Evolutionary conservation across 1,140 invertebrate genomes (phyloP).

Genomic region (Brachionus plicatilis): DNA sequence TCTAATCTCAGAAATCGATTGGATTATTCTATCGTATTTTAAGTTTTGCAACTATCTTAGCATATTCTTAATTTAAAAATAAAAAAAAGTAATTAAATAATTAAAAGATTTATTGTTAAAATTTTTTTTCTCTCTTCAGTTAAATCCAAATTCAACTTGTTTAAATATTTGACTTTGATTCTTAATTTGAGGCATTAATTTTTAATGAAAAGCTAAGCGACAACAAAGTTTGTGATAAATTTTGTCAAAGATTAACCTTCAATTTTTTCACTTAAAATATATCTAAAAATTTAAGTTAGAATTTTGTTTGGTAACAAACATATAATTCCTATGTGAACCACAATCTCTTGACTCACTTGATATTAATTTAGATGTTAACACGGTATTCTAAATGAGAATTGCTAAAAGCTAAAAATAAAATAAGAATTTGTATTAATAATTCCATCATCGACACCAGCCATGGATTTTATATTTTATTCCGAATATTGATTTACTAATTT

Average conservation of each 20-base stretch:
- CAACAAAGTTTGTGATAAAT: background rate
- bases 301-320: background rate
- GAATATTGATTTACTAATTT: background rate
- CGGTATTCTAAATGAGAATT: background rate
- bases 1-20: background rate
- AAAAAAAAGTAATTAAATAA: too few relatives aligned
- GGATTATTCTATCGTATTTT: background rate
- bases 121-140: background rate
- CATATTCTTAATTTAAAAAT: too few relatives aligned
- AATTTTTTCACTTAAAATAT: background rate
- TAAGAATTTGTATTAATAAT: background rate
- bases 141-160: background rate
- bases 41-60: background rate
- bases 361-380: background rate
- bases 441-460: background rate
- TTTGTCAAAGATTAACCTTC: background rate
- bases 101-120: background rate
- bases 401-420: background rate
- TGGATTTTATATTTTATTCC: background rate
- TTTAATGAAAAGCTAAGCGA: background rate
- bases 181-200: background rate
- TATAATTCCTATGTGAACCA: background rate
- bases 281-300: too few relatives aligned
- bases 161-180: background rate
- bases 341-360: background rate